Percentiles rank a stretch among this genome's conserved stretches.
phyloP scores from a whole-genome alignment of 2,888 invertebrate species.

The Nomada ruficornis region DNA sequence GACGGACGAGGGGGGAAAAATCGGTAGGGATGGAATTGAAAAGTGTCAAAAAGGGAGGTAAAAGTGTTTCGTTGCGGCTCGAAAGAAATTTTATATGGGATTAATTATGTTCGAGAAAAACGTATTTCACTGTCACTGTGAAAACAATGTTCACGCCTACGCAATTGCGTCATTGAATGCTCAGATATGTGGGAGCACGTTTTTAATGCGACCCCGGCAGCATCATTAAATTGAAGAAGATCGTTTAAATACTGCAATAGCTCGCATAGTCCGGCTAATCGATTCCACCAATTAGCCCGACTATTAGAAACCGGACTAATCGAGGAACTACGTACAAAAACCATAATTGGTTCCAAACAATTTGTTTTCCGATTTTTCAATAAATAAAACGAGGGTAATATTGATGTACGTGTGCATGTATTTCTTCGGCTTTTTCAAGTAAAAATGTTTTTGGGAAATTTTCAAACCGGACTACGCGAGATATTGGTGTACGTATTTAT shows the following conservation, averaged over 20 bases:
- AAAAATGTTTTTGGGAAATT: no score
- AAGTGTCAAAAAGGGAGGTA: neutral
- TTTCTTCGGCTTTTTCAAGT: no score
- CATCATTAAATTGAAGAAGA: conserved; percentile 31
- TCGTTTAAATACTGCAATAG: neutral
- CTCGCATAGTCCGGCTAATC: no score
- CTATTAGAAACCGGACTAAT: no score
- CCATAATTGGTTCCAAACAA: no score
- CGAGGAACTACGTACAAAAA: no score
- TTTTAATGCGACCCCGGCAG: conserved; percentile 21
- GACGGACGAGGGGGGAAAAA: neutral
- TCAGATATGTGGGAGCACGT: conserved; percentile 6
- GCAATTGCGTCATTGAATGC: conserved; percentile 27
- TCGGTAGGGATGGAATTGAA: neutral
- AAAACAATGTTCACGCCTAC: conserved; percentile 20
- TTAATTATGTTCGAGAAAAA: conserved; percentile 37
- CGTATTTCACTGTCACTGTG: conserved; percentile 4
- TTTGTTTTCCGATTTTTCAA: no score
- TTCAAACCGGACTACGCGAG: no score
- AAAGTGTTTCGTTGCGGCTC: neutral
- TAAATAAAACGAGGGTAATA: no score
- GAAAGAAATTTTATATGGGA: conserved; percentile 24
- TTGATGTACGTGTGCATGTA: no score
- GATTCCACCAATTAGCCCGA: no score
- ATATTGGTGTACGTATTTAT: neutral